A percentile compares a stretch with the other conserved stretches of the same genome.
Evolutionary conservation across 2,113 vertebrate species (phyloP).

Genomic region (Leptobrachium leishanense): DNA sequence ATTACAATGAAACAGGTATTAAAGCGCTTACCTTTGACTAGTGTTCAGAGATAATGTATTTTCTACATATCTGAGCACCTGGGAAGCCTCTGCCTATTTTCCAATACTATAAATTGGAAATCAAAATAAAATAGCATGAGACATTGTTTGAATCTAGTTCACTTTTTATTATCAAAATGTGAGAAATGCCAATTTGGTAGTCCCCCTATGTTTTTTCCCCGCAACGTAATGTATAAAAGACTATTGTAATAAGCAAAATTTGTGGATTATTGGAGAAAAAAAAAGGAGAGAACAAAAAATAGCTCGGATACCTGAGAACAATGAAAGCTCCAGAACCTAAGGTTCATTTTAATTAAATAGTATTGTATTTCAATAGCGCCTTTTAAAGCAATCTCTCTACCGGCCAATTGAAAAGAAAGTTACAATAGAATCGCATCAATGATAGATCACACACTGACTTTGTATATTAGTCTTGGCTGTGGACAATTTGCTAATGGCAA

Average conservation of each 20-base stretch:
- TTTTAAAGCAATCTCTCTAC: slow-evolving; percentile 16
- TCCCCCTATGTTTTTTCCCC: not conserved
- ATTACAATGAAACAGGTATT: no score
- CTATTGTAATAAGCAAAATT: not conserved
- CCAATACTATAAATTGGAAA: no score
- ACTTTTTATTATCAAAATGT: not conserved
- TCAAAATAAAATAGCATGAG: not conserved
- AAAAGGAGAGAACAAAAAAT: not conserved
- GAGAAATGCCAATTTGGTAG: not conserved
- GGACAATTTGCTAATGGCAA: slow-evolving; percentile 22
- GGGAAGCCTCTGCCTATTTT: no score
- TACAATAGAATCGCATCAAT: slow-evolving; percentile 26
- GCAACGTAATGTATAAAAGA: no score
- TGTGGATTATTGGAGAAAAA: not conserved
- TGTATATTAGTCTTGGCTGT: slow-evolving; percentile 25
- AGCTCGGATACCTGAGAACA: not conserved
- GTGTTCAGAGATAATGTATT: no score
- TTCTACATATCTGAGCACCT: no score
- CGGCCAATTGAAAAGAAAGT: slow-evolving; percentile 15
- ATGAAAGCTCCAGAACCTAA: slow-evolving; percentile 18
- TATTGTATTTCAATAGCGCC: slow-evolving; percentile 18
- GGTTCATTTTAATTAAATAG: slow-evolving; percentile 31
- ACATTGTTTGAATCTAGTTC: not conserved
- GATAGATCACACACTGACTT: slow-evolving; percentile 29
- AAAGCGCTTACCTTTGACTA: no score